Conservation (phyloP, 2,113 vertebrate genomes). For the Mesitornis unicolor region DNA sequence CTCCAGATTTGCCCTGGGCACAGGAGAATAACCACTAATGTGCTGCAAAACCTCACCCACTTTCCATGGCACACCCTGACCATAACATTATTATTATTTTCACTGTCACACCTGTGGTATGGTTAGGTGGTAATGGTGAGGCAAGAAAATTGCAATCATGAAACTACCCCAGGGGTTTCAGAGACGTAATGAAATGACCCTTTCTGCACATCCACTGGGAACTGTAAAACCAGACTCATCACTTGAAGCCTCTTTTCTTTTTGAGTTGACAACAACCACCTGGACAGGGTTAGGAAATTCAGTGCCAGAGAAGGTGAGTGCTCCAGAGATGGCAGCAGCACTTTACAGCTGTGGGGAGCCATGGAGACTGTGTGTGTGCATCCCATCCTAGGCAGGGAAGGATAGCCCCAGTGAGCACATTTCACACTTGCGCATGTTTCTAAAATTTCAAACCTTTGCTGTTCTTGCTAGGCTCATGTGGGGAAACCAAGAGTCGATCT, state of each 20-base stretch:
- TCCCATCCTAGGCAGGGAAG: neutral
- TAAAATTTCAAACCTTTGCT: neutral
- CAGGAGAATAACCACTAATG: neutral
- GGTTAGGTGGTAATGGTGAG: neutral
- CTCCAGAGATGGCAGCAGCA: neutral
- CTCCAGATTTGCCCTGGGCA: neutral
- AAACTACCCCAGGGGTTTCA: conserved; percentile 33
- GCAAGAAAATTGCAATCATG: neutral
- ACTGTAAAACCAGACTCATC: neutral
- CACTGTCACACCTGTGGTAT: conserved; percentile 5
- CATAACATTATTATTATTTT: conserved; percentile 20
- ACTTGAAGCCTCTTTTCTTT: neutral
- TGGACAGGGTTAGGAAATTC: neutral
- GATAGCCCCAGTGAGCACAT: neutral
- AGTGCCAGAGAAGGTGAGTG: neutral
- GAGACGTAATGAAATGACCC: neutral
- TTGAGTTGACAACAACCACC: neutral
- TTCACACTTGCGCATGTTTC: neutral
- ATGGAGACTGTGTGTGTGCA: neutral
- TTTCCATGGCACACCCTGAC: conserved; percentile 42
- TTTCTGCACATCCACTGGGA: neutral
- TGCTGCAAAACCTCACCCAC: conserved; percentile 44
- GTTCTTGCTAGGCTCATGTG: conserved; percentile 36
- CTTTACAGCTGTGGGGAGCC: neutral
- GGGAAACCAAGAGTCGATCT: conserved; percentile 68